Percentiles rank a stretch among this genome's conserved stretches.
Evolutionary conservation across 2,113 vertebrate species (phyloP).

Genomic region (Sula dactylatra): DNA sequence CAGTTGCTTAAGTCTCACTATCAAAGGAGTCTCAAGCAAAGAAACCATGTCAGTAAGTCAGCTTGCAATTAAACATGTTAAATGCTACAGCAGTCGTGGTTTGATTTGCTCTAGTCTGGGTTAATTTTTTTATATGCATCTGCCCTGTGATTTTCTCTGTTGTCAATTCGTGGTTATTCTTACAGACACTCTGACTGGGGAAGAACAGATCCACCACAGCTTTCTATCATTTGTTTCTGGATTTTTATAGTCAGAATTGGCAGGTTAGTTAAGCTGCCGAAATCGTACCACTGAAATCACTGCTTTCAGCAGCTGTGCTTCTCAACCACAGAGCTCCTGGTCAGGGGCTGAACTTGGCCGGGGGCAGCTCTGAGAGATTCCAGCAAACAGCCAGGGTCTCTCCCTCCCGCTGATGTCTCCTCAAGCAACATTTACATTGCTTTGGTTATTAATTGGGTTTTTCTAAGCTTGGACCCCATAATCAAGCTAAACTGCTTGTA

Average conservation of each 20-base stretch:
- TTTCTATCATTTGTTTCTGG: background rate
- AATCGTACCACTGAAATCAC: accelerated
- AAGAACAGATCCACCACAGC: background rate
- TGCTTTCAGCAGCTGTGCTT: background rate
- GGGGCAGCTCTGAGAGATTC: background rate
- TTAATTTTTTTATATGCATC: background rate
- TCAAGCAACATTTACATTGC: background rate
- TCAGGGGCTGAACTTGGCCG: background rate
- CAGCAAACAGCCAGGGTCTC: background rate
- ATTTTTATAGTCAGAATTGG: background rate
- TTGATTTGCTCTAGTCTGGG: background rate
- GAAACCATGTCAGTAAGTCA: background rate
- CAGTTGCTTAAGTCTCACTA: background rate
- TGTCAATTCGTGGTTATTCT: background rate
- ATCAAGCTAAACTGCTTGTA: background rate
- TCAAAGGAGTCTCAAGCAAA: background rate
- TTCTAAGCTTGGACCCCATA: background rate
- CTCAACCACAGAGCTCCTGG: background rate
- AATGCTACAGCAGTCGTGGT: background rate
- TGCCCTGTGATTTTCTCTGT: background rate
- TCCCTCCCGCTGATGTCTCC: background rate
- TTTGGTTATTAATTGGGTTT: background rate
- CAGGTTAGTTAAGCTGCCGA: background rate
- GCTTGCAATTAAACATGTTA: background rate
- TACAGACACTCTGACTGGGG: background rate